These are phyloP conservation scores for Zaprionus ghesquierei DNA, from an alignment of 1,140 invertebrate species.

Conservation along the genomic window DNA sequence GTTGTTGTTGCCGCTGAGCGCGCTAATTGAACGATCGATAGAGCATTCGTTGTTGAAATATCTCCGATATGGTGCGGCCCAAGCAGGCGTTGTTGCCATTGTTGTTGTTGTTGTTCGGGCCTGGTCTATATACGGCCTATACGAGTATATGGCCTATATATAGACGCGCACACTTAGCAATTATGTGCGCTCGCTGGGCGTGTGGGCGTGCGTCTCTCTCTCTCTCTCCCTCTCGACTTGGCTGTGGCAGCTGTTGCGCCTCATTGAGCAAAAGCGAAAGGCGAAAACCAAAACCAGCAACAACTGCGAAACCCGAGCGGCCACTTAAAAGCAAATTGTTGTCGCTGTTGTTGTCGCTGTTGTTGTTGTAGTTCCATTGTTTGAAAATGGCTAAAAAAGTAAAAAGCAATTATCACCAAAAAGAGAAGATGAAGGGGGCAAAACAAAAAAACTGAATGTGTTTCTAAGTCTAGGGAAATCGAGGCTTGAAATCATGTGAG, in stretches of 20 bases:
- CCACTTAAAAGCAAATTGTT: slow-evolving; percentile 56
- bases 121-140: slow-evolving; percentile 12
- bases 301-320: slow-evolving; percentile 36
- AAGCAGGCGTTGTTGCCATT: background rate
- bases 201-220: slow-evolving; percentile 53
- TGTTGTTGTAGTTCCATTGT: slow-evolving; percentile 34
- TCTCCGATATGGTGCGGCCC: slow-evolving; percentile 5
- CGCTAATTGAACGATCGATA: slow-evolving; percentile 78
- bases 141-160: slow-evolving; percentile 44
- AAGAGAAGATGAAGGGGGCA: too few relatives aligned
- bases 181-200: slow-evolving; percentile 13
- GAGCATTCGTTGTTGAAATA: slow-evolving; percentile 35
- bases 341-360: slow-evolving; percentile 14
- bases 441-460: background rate
- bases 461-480: background rate
- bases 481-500: too few relatives aligned
- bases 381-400: background rate
- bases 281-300: slow-evolving; percentile 29
- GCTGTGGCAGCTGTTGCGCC: slow-evolving; percentile 72
- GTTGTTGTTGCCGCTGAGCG: slow-evolving; percentile 50
- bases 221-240: too few relatives aligned
- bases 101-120: background rate
- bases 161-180: slow-evolving; percentile 36
- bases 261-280: slow-evolving; percentile 76
- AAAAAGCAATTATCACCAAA: slow-evolving; percentile 43